Conservation (phyloP, 2,888 invertebrate genomes). For the Coenonympha arcania region DNA sequence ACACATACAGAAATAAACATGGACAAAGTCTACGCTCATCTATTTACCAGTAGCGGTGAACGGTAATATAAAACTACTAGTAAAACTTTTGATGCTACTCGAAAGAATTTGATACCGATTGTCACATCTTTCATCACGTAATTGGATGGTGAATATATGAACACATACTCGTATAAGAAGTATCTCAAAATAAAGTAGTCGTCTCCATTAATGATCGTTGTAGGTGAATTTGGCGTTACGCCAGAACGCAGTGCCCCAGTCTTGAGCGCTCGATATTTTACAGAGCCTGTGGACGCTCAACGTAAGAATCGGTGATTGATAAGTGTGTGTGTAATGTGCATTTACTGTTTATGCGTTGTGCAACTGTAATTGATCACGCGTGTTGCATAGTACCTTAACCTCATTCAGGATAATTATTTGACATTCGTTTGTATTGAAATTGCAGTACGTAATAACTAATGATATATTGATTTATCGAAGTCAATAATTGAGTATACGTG, state of each 20-base stretch:
- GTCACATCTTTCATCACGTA: neutral
- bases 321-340: too few species aligned
- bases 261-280: constrained; percentile 25
- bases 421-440: constrained; percentile 16
- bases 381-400: constrained; percentile 25
- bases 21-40: too few species aligned
- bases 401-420: constrained; percentile 24
- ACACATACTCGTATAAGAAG: too few species aligned
- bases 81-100: too few species aligned
- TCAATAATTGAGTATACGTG: too few species aligned
- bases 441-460: constrained; percentile 5
- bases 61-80: too few species aligned
- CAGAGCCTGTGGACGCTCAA: constrained; percentile 12
- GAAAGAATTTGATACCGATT: too few species aligned
- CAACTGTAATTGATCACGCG: constrained; percentile 23
- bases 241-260: constrained; percentile 22
- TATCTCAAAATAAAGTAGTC: constrained; percentile 23
- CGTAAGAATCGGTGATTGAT: constrained; percentile 12
- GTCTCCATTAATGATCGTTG: constrained; percentile 20
- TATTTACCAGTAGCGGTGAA: too few species aligned
- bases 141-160: constrained; percentile 3
- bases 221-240: constrained; percentile 22
- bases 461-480: constrained; percentile 1
- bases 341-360: constrained; percentile 15
- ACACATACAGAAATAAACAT: too few species aligned